These are phyloP conservation scores for Trichogramma dendrolimi DNA, from an alignment of 2,888 invertebrate species.

Conservation along the genomic window DNA sequence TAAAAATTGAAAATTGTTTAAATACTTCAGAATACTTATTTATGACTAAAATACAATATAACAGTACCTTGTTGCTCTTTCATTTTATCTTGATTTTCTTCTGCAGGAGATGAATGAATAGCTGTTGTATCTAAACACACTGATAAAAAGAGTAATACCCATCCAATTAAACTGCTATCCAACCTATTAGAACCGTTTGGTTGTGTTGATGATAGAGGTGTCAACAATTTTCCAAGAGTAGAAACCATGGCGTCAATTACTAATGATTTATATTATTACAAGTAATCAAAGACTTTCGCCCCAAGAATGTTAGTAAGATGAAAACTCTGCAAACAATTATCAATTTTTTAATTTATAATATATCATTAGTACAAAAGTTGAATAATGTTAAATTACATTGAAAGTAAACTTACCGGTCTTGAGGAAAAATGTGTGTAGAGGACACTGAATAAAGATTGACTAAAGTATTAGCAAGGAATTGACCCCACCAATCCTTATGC, in stretches of 20 bases:
- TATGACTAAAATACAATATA: neutral
- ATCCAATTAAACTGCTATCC: slow-evolving; percentile 58
- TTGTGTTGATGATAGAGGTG: slow-evolving; percentile 52
- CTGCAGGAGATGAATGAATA: slow-evolving; percentile 36
- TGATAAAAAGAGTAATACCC: slow-evolving; percentile 72
- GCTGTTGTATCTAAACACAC: slow-evolving; percentile 61
- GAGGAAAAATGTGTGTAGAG: slow-evolving; percentile 75
- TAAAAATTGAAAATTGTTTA: neutral
- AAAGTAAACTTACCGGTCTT: slow-evolving; percentile 66
- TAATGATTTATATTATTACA: slow-evolving; percentile 58
- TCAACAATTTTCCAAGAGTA: slow-evolving; percentile 59
- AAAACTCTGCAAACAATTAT: slow-evolving; percentile 63
- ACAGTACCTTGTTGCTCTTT: slow-evolving; percentile 48
- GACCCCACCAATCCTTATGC: slow-evolving; percentile 82
- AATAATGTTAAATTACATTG: neutral
- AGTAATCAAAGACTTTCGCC: slow-evolving; percentile 63
- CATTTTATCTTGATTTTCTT: slow-evolving; percentile 47
- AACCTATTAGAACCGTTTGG: slow-evolving; percentile 38
- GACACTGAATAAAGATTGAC: slow-evolving; percentile 73
- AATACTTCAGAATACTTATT: neutral
- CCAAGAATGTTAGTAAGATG: slow-evolving; percentile 79
- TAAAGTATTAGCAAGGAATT: slow-evolving; percentile 79
- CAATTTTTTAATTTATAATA: neutral
- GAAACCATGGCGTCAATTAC: slow-evolving; percentile 64
- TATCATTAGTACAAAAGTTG: neutral